phyloP scores from a whole-genome alignment of 2,113 vertebrate genomes.

The Argyrosomus japonicus region DNA sequence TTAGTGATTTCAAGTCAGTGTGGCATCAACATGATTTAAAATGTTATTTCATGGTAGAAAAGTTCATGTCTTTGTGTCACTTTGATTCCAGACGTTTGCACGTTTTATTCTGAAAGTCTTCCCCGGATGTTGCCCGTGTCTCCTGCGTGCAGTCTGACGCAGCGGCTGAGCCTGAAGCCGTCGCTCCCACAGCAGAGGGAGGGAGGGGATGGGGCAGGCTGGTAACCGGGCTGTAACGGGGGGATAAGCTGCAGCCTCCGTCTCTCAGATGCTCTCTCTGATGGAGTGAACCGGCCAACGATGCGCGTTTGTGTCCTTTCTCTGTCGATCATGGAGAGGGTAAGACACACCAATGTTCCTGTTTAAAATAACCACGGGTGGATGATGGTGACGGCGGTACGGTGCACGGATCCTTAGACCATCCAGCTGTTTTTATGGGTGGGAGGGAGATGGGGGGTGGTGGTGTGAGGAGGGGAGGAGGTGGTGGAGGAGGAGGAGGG shows the following conservation, averaged over 20 bases:
- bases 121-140: constrained; percentile 20
- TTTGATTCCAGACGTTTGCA: neutral
- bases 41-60: too few species aligned
- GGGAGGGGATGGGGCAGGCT: constrained; percentile 77
- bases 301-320: constrained; percentile 60
- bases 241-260: constrained; percentile 77
- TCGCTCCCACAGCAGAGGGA: constrained; percentile 75
- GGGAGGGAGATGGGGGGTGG: constrained; percentile 32
- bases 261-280: constrained; percentile 66
- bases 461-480: neutral
- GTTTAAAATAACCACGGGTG: constrained; percentile 13
- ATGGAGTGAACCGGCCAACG: constrained; percentile 74
- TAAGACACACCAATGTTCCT: constrained; percentile 65
- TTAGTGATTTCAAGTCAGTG: too few species aligned
- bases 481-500: constrained; percentile 35
- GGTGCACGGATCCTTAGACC: constrained; percentile 49
- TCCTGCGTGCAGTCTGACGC: constrained; percentile 27
- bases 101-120: constrained; percentile 43
- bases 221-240: constrained; percentile 77
- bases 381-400: neutral
- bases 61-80: too few species aligned
- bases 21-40: too few species aligned
- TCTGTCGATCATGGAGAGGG: constrained; percentile 77
- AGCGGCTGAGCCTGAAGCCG: constrained; percentile 47
- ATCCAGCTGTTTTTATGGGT: constrained; percentile 82